Base-by-base conservation (phyloP, 2,113 vertebrate species). In the Corydoras maculifer region DNA sequence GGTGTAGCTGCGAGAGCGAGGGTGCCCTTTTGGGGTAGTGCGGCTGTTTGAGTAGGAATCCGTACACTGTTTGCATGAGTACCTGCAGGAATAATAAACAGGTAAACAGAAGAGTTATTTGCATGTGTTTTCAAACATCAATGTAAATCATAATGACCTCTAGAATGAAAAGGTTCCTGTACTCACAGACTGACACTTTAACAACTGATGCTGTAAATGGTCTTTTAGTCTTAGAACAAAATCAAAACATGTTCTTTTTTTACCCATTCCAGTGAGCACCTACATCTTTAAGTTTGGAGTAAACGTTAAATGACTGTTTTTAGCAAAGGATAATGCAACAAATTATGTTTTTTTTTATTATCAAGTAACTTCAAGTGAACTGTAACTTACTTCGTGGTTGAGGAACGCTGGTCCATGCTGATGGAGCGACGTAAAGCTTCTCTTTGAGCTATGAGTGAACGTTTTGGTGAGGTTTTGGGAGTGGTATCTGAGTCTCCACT, bases 381-480 rank as follows among this genome's bases (percentile, higher is more conserved):
- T 25, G 32, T 3, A 3, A 25, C 71, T 72, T 29, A 80, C 82
- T 81, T 77, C 9, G 62, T 88, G 79, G 88, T 88, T 78, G 90
- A 92, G 84, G 90, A 92, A 86, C 94, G 92, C 83, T 96, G 94
- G 86, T 99, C 96, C 78, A 96, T 96, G 68, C 96, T 97, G 89
- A 95, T 90, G 50, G 95, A 95, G 30, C 96, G 92, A 68, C 92
- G 91, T 75, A 96, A 91, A 75, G 92, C 92, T 18, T 98, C 94
- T 66, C 94, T 91, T 78, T 96, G 92, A 58, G 88, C 90, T 10
- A 93, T 85, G 68, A 90, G 76, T 2, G 83, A 87, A 0, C 92
- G 93, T 83, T 96, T 93, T 68, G 95, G 94, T 3, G 90, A 87
- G 8, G 93, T 84, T 87, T 96, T 97, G 69, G 94, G 82, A 76